Percentiles rank a stretch among this genome's conserved stretches.
Conservation (phyloP, 2,797 vertebrate genomes). For the Falco rusticolus region DNA sequence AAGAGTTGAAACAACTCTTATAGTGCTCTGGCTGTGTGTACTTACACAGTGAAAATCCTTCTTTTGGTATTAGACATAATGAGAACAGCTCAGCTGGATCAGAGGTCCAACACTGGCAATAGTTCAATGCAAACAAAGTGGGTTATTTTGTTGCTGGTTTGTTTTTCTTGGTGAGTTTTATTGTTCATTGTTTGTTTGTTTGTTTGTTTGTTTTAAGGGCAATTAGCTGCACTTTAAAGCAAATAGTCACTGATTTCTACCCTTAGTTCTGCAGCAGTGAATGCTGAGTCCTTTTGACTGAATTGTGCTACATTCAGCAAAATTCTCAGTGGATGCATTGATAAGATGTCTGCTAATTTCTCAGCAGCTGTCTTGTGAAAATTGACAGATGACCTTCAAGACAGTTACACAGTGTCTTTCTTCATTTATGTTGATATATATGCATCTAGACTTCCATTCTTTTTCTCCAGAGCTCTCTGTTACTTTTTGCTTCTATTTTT, state of each 20-base stretch:
- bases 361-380: background rate
- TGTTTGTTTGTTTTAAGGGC: background rate
- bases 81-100: background rate
- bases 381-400: background rate
- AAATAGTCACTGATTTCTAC: background rate
- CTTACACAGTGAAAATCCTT: background rate
- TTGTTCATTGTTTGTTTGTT: background rate
- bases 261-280: background rate
- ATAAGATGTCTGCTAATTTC: background rate
- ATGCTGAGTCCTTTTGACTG: background rate
- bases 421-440: background rate
- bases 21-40: background rate
- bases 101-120: background rate
- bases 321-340: background rate
- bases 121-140: background rate
- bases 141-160: background rate
- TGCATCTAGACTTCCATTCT: background rate
- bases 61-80: background rate
- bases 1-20: background rate
- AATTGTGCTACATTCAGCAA: background rate
- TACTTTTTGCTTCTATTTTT: background rate
- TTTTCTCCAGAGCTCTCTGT: background rate
- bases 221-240: background rate
- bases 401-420: background rate
- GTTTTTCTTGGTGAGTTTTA: background rate